A percentile compares a stretch with the other conserved stretches of the same genome.
Conservation (phyloP, 1,140 invertebrate species). For the Drosophila nebulosa region DNA sequence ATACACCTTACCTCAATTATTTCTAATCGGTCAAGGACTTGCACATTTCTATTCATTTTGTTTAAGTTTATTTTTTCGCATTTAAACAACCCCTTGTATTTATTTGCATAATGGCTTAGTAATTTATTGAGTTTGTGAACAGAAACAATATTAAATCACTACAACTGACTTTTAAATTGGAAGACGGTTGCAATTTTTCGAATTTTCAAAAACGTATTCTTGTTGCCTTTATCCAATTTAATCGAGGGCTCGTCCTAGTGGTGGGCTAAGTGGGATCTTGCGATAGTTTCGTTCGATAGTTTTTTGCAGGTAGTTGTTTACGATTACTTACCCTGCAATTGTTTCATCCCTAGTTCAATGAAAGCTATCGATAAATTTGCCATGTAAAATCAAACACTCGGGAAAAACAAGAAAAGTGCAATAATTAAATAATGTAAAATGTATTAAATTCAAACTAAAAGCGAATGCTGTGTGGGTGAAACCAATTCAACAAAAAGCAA, state of each 20-base stretch:
- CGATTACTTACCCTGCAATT: neutral
- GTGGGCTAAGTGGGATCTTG: neutral
- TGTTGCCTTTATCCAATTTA: neutral
- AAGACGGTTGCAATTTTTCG: neutral
- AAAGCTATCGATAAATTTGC: slow-evolving; percentile 24
- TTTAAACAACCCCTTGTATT: slow-evolving; percentile 51
- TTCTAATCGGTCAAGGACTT: slow-evolving; percentile 36
- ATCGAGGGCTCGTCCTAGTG: too few species aligned
- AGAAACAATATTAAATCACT: slow-evolving; percentile 32
- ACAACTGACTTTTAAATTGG: slow-evolving; percentile 38
- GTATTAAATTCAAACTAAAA: slow-evolving; percentile 11
- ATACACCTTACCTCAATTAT: slow-evolving; percentile 30
- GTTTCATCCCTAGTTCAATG: slow-evolving; percentile 14
- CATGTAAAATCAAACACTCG: slow-evolving; percentile 33
- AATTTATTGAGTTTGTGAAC: slow-evolving; percentile 72
- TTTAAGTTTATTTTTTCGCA: slow-evolving; percentile 57
- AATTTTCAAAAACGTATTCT: neutral
- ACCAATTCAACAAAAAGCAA: neutral
- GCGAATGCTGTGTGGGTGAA: slow-evolving; percentile 20
- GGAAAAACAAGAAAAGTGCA: slow-evolving; percentile 32
- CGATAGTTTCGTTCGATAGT: neutral
- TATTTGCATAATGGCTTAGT: slow-evolving; percentile 59
- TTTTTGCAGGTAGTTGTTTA: neutral
- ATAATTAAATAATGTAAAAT: slow-evolving; percentile 37
- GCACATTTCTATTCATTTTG: slow-evolving; percentile 42